Evolutionary conservation across 2,113 vertebrate genomes (phyloP).

Genomic region (Oncorhynchus gorbuscha): DNA sequence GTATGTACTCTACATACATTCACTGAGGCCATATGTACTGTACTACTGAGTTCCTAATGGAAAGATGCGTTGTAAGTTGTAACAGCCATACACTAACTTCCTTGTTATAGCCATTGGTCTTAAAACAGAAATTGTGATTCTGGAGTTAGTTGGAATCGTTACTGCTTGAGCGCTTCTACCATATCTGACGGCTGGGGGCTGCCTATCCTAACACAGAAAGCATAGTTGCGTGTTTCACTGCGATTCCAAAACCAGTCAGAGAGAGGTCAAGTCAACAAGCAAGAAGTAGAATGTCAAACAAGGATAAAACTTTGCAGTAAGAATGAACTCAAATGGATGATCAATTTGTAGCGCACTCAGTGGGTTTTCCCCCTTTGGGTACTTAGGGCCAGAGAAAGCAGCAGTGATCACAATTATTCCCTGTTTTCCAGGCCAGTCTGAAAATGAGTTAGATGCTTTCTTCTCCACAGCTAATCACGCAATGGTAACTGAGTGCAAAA

Average conservation of each 20-base stretch:
- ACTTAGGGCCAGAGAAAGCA: neutral
- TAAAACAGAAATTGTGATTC: no score
- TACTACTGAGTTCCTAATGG: no score
- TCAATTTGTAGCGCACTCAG: neutral
- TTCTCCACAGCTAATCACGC: neutral
- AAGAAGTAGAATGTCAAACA: neutral
- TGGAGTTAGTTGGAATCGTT: neutral
- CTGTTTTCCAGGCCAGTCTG: neutral
- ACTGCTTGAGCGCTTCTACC: no score
- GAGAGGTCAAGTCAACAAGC: neutral
- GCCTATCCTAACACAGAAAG: neutral
- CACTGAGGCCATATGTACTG: no score
- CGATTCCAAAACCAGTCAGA: neutral
- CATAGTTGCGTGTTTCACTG: neutral
- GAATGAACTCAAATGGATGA: neutral
- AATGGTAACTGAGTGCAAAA: neutral
- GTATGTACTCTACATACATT: no score
- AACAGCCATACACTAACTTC: no score
- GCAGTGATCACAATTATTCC: neutral
- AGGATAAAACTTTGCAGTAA: neutral
- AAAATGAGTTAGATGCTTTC: neutral
- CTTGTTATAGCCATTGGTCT: no score
- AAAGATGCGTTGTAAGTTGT: no score
- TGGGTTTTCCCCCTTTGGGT: neutral
- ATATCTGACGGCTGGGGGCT: neutral